Percentiles rank a stretch among this genome's conserved stretches.
Conservation (phyloP, 1,140 invertebrate genomes). For the Hyles euphorbiae region DNA sequence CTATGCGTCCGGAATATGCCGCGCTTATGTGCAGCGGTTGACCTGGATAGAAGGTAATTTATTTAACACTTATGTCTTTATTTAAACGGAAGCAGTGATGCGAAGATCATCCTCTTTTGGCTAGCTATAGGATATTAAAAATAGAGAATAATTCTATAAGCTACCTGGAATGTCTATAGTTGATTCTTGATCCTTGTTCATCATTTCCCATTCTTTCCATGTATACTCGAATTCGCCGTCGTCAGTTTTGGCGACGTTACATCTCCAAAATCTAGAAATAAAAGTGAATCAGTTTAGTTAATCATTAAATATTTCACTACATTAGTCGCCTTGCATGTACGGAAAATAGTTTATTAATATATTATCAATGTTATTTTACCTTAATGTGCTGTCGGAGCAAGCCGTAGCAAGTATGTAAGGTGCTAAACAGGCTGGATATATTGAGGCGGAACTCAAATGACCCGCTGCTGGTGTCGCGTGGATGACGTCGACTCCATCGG, state of each 20-base stretch:
- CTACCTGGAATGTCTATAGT: constrained; percentile 89
- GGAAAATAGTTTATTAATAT: constrained; percentile 32
- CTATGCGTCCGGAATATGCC: constrained; percentile 97
- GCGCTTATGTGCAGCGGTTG: constrained; percentile 95
- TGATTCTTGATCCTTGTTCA: constrained; percentile 88
- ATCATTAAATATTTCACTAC: too few relatives aligned
- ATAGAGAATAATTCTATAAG: too few relatives aligned
- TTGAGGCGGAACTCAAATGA: constrained; percentile 97
- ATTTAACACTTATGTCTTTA: neutral
- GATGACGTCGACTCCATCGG: constrained; percentile 92
- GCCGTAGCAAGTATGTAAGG: constrained; percentile 97
- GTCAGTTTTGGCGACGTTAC: constrained; percentile 78
- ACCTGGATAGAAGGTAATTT: constrained; percentile 55
- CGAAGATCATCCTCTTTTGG: too few relatives aligned
- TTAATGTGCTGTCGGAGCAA: constrained; percentile 88
- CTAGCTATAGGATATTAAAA: too few relatives aligned
- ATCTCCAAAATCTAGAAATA: constrained; percentile 87
- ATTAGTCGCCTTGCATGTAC: constrained; percentile 74
- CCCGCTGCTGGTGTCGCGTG: constrained; percentile 95
- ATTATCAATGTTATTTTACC: constrained; percentile 33
- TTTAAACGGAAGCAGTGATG: too few relatives aligned
- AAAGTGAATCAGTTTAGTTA: neutral
- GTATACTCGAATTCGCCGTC: constrained; percentile 81
- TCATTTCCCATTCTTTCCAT: constrained; percentile 95
- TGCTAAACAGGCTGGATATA: constrained; percentile 98